Evolutionary conservation across 2,888 invertebrate genomes (phyloP).

Genomic region (Phania funesta): DNA sequence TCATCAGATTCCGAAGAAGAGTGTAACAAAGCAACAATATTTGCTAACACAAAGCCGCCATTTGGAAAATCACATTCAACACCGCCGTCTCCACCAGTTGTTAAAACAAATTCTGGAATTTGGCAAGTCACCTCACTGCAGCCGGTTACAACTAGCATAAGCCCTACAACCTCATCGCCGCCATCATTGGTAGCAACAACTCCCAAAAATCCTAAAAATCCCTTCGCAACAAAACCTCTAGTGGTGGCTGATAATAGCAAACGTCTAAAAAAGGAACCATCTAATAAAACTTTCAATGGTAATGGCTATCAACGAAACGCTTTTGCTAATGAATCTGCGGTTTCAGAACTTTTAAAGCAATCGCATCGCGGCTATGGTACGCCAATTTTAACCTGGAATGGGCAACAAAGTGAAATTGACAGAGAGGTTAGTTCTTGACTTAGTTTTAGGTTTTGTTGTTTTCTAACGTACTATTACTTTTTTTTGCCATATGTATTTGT

Average conservation of each 20-base stretch:
- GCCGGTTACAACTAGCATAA: conserved; percentile 54
- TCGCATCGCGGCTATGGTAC: conserved; percentile 89
- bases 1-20: conserved; percentile 65
- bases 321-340: conserved; percentile 74
- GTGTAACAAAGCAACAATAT: conserved; percentile 26
- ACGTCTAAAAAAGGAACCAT: conserved; percentile 57
- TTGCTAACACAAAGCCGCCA: conserved; percentile 43
- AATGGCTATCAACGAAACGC: conserved; percentile 74
- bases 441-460: not conserved
- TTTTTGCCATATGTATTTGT: no score
- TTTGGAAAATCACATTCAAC: conserved; percentile 72
- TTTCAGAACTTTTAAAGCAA: conserved; percentile 85
- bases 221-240: conserved; percentile 72
- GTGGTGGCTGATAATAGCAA: conserved; percentile 71
- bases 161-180: conserved; percentile 31
- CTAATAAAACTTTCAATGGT: conserved; percentile 64
- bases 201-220: conserved; percentile 75
- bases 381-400: conserved; percentile 89
- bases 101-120: conserved; percentile 79
- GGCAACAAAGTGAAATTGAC: conserved; percentile 86
- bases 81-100: conserved; percentile 78
- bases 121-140: conserved; percentile 78
- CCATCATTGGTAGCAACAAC: conserved; percentile 1
- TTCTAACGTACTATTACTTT: conserved; percentile 14
- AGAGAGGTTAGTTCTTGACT: conserved; percentile 83